A percentile compares a stretch with the other conserved stretches of the same genome.
Evolutionary conservation across 92 coral and sea anemone genomes (phyloP).

Genomic region (Chrysogorgia sp.): DNA sequence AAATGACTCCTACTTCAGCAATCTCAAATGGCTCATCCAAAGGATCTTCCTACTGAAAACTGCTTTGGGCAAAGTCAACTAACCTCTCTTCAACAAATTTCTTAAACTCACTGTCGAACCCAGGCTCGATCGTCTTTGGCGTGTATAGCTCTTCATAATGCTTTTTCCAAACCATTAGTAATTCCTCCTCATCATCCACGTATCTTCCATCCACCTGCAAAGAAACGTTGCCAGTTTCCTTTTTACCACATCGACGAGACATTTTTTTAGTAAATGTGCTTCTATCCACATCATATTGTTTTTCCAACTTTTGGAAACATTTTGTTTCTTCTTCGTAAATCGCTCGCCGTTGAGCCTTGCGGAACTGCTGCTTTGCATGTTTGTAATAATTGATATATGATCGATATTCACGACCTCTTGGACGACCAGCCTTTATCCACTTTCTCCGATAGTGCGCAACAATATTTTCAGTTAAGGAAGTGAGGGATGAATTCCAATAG

Average conservation of each 20-base stretch:
- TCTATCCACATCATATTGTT: not conserved
- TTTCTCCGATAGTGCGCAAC: not conserved
- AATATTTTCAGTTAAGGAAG: not conserved
- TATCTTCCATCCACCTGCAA: conserved; percentile 2
- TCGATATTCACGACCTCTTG: conserved; percentile 1
- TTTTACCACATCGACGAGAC: not conserved
- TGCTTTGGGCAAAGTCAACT: not conserved
- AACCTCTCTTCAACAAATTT: not conserved
- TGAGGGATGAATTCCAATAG: not conserved
- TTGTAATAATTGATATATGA: conserved; percentile 3
- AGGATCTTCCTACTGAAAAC: not conserved
- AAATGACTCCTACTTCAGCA: not conserved
- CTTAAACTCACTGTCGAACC: not conserved
- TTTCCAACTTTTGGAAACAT: not conserved
- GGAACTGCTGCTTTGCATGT: conserved; percentile 7
- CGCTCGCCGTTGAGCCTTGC: conserved; percentile 6
- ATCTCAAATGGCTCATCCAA: not conserved
- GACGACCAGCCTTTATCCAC: not conserved
- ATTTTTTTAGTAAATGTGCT: not conserved
- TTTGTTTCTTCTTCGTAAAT: not conserved
- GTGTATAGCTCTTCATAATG: conserved; percentile 9
- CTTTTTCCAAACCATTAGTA: conserved; percentile 4
- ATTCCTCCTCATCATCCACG: conserved; percentile 1
- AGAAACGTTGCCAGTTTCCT: not conserved
- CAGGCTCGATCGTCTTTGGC: not conserved